A percentile compares a stretch with the other conserved stretches of the same genome.
These are phyloP conservation scores for Argyresthia goedartella DNA, from an alignment of 2,888 invertebrate species.

Conservation along the genomic window DNA sequence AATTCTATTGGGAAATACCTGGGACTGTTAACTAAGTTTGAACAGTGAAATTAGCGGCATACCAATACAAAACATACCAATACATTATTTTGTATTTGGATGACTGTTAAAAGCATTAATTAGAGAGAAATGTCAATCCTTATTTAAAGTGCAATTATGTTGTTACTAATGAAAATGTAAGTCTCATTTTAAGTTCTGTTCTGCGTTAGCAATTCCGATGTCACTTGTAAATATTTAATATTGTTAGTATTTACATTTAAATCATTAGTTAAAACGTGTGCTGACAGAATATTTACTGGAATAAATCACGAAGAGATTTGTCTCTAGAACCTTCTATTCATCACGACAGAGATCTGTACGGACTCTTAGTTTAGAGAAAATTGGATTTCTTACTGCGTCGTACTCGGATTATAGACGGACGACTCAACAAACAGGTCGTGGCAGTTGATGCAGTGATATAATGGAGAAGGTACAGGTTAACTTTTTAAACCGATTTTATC, in stretches of 20 bases:
- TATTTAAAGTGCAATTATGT: too few relatives aligned
- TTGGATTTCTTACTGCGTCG: constrained; percentile 53
- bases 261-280: neutral
- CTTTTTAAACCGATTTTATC: neutral
- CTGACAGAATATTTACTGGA: constrained; percentile 16
- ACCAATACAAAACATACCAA: too few relatives aligned
- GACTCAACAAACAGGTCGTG: neutral
- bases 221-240: too few relatives aligned
- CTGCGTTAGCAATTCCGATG: too few relatives aligned
- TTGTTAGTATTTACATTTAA: neutral
- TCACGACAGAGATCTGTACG: constrained; percentile 57
- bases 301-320: constrained; percentile 51
- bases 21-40: too few relatives aligned
- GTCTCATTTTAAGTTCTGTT: too few relatives aligned
- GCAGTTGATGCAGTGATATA: neutral
- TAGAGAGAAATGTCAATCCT: too few relatives aligned
- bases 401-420: constrained; percentile 51
- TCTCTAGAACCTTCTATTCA: constrained; percentile 52
- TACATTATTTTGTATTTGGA: too few relatives aligned
- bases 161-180: too few relatives aligned
- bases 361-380: constrained; percentile 62
- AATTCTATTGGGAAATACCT: too few relatives aligned
- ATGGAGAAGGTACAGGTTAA: neutral
- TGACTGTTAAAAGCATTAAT: too few relatives aligned
- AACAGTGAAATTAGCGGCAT: too few relatives aligned